phyloP scores from a whole-genome alignment of 1,140 invertebrate species.

The Schlechtendalia chinensis region DNA sequence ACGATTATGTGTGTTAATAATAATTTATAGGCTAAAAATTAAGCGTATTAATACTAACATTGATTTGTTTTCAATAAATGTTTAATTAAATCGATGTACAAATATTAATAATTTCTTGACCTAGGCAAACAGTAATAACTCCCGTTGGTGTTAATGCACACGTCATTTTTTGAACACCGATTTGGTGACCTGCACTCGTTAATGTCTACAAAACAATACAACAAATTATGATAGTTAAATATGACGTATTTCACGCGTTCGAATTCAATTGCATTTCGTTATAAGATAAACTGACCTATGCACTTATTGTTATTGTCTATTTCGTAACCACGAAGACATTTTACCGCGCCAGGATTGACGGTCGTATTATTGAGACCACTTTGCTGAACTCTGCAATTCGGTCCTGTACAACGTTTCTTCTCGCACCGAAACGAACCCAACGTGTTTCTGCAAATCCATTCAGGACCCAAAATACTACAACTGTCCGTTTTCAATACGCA shows the following conservation, averaged over 20 bases:
- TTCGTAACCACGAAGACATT: slow-evolving; percentile 38
- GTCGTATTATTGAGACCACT: neutral
- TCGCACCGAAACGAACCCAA: slow-evolving; percentile 64
- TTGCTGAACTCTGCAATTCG: neutral
- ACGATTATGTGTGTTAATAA: too few species aligned
- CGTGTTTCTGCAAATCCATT: slow-evolving; percentile 83
- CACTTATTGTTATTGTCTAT: slow-evolving; percentile 4
- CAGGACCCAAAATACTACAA: slow-evolving; percentile 65
- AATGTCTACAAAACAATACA: slow-evolving; percentile 15
- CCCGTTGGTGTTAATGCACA: slow-evolving; percentile 89
- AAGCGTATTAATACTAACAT: too few species aligned
- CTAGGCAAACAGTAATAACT: slow-evolving; percentile 59
- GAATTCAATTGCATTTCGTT: neutral
- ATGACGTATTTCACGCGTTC: neutral
- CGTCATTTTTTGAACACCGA: slow-evolving; percentile 68
- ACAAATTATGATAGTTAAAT: neutral
- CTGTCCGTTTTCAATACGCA: slow-evolving; percentile 78
- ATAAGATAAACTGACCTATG: neutral
- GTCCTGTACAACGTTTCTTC: slow-evolving; percentile 32
- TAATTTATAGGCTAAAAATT: too few species aligned
- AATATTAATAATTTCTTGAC: neutral
- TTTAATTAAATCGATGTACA: neutral
- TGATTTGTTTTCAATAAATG: too few species aligned
- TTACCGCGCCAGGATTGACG: neutral
- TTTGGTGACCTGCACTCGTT: slow-evolving; percentile 38